phyloP scores from a whole-genome alignment of 2,113 vertebrate genomes.

The Euleptes europaea region DNA sequence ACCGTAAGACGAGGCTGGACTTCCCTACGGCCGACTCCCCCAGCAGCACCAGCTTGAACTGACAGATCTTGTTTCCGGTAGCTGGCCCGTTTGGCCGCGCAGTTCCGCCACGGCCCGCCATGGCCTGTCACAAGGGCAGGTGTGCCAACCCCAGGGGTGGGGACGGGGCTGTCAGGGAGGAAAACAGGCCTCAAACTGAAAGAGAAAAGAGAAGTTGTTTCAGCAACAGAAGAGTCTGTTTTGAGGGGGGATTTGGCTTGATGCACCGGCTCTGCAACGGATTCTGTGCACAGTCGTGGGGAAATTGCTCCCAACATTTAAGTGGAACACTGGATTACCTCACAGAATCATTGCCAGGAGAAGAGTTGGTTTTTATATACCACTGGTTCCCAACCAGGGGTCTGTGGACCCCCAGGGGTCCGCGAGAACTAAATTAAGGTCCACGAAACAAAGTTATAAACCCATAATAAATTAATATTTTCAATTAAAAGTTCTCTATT shows the following conservation, averaged over 20 bases:
- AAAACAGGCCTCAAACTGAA: conserved; percentile 70
- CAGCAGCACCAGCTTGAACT: conserved; percentile 95
- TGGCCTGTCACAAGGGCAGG: conserved; percentile 57
- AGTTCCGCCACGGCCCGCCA: conserved; percentile 94
- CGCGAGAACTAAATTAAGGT: too few species aligned
- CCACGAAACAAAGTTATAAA: too few species aligned
- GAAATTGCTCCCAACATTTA: background rate
- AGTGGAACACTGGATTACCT: background rate
- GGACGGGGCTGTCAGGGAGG: conserved; percentile 11
- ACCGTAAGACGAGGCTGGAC: conserved; percentile 97
- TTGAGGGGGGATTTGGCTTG: background rate
- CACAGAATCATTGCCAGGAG: too few species aligned
- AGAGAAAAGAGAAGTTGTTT: background rate
- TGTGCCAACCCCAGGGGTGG: conserved; percentile 48
- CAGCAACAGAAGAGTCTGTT: conserved; percentile 17
- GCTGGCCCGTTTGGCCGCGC: conserved; percentile 93
- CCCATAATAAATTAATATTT: too few species aligned
- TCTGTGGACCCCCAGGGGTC: too few species aligned
- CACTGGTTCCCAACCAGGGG: too few species aligned
- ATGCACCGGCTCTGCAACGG: background rate
- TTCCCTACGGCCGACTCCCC: conserved; percentile 97
- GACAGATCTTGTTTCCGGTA: conserved; percentile 95
- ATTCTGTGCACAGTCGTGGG: background rate
- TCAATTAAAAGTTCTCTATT: too few species aligned
- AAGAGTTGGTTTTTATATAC: too few species aligned